Conservation (phyloP, 2,888 invertebrate species). For the Philereme vetulata region DNA sequence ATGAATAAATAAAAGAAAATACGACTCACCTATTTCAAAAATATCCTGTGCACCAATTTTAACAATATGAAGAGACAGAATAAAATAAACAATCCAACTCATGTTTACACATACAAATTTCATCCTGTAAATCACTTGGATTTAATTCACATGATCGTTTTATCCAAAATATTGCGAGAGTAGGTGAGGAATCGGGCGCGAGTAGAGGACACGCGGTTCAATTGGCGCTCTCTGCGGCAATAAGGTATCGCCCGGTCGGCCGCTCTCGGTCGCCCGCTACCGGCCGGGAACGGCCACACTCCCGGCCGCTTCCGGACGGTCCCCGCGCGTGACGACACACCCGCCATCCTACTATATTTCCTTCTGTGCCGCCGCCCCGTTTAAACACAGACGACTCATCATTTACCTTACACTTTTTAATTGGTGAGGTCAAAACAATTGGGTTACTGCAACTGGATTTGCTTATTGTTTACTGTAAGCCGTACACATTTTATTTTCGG, state of each 20-base stretch:
- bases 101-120: constrained; percentile 49
- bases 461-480: constrained; percentile 57
- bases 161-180: constrained; percentile 57
- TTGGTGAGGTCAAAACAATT: constrained; percentile 81
- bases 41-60: constrained; percentile 57
- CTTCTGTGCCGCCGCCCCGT: constrained; percentile 16
- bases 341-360: constrained; percentile 7
- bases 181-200: constrained; percentile 63
- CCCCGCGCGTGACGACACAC: constrained; percentile 61
- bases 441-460: constrained; percentile 72
- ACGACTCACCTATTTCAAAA: constrained; percentile 59
- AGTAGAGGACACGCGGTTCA: constrained; percentile 78
- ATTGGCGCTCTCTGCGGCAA: constrained; percentile 75
- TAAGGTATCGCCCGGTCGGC: constrained; percentile 53
- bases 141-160: constrained; percentile 49
- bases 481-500: constrained; percentile 49
- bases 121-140: constrained; percentile 19
- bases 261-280: constrained; percentile 58
- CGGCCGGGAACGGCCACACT: constrained; percentile 55
- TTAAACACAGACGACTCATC: constrained; percentile 53
- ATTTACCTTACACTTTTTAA: constrained; percentile 81
- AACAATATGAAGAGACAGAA: constrained; percentile 50
- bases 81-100: constrained; percentile 47
- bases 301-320: constrained; percentile 70
- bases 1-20: no score